Conservation (phyloP, 2,888 invertebrate genomes). For the Oxytorus armatus region DNA sequence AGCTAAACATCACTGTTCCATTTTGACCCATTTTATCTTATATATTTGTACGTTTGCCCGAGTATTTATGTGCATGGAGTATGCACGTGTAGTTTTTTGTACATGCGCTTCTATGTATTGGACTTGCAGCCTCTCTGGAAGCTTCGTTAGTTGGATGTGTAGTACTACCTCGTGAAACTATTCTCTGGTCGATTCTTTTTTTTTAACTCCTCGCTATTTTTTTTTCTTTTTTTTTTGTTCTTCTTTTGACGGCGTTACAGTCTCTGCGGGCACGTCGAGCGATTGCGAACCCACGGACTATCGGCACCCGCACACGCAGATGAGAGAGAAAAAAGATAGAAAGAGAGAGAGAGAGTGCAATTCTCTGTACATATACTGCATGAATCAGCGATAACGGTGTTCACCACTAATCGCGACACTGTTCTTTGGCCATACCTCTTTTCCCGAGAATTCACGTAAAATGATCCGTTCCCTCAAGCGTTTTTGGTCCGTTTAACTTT, state of each 20-base stretch:
- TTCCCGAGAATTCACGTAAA: slow-evolving; percentile 34
- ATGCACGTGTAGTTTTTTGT: too few relatives aligned
- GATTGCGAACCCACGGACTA: slow-evolving; percentile 46
- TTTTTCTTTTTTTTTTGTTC: slow-evolving; percentile 12
- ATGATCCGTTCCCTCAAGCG: slow-evolving; percentile 1
- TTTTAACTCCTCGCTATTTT: background rate
- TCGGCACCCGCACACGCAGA: slow-evolving; percentile 34
- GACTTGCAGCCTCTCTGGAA: slow-evolving; percentile 32
- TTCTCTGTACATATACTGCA: slow-evolving; percentile 39
- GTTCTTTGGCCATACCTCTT: slow-evolving; percentile 17
- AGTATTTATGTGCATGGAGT: too few relatives aligned
- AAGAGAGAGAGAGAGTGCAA: background rate
- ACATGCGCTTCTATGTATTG: too few relatives aligned
- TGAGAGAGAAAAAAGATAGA: slow-evolving; percentile 5
- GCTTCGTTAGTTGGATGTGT: slow-evolving; percentile 53
- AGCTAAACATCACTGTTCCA: too few relatives aligned
- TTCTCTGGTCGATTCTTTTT: slow-evolving; percentile 32
- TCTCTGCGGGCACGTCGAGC: slow-evolving; percentile 49
- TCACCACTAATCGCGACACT: slow-evolving; percentile 52
- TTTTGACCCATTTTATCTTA: too few relatives aligned
- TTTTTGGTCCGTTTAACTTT: background rate
- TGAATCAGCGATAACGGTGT: slow-evolving; percentile 62
- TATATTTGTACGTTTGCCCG: too few relatives aligned
- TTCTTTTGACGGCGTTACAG: slow-evolving; percentile 13
- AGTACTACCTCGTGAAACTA: slow-evolving; percentile 47